A percentile compares a stretch with the other conserved stretches of the same genome.
Evolutionary conservation across 2,797 vertebrate species (phyloP).

Genomic region (Danionella dracula): DNA sequence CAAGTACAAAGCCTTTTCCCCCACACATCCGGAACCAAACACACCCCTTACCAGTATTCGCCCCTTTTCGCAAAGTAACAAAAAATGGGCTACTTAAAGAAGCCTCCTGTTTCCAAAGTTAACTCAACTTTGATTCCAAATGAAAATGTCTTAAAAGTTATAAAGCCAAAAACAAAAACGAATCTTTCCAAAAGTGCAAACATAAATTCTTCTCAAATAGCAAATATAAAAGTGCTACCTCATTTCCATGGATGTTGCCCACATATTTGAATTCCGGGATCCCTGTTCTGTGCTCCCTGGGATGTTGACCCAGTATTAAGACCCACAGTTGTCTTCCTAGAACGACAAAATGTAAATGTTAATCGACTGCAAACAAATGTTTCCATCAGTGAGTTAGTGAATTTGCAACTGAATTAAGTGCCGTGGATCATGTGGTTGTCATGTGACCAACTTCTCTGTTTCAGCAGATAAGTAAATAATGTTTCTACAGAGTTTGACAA

Average conservation of each 20-base stretch:
- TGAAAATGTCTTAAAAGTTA: too few species aligned
- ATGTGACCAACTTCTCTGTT: conserved; percentile 26
- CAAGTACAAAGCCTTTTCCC: conserved; percentile 17
- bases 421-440: conserved; percentile 6
- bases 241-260: conserved; percentile 96
- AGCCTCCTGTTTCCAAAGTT: neutral
- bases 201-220: neutral
- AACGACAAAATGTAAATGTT: conserved; percentile 44
- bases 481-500: neutral
- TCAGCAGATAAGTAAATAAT: conserved; percentile 30
- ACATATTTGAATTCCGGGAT: conserved; percentile 98
- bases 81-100: conserved; percentile 32
- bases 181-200: neutral
- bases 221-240: conserved; percentile 65
- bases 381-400: neutral
- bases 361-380: conserved; percentile 19
- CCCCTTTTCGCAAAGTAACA: conserved; percentile 4
- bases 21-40: conserved; percentile 7
- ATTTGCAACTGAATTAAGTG: conserved; percentile 24
- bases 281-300: conserved; percentile 79
- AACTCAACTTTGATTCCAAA: too few species aligned
- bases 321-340: conserved; percentile 93
- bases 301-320: conserved; percentile 80
- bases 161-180: conserved; percentile 15
- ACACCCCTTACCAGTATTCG: neutral